A percentile compares a stretch with the other conserved stretches of the same genome.
Evolutionary conservation across 2,113 vertebrate genomes (phyloP).

Genomic region (Lasiurus borealis): DNA sequence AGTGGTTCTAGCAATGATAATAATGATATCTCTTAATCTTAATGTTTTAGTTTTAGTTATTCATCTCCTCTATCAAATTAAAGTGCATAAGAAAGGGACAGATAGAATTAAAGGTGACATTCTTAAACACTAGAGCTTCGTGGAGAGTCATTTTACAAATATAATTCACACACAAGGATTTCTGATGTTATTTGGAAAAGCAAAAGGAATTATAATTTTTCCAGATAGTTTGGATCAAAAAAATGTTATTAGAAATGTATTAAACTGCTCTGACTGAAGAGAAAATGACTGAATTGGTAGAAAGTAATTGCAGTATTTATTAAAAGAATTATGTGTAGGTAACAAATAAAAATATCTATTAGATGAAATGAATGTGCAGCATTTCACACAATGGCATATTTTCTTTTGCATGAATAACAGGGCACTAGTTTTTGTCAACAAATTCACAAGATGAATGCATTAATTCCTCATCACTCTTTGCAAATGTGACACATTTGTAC

Average conservation of each 20-base stretch:
- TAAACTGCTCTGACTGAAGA: conserved; percentile 35
- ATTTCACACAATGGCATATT: neutral
- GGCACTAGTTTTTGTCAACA: neutral
- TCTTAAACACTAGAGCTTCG: neutral
- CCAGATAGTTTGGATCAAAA: neutral
- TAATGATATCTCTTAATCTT: neutral
- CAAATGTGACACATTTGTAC: neutral
- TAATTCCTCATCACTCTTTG: neutral
- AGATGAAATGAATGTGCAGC: neutral
- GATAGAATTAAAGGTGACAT: neutral
- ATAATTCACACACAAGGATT: conserved; percentile 2
- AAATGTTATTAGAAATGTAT: conserved; percentile 14
- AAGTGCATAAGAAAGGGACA: neutral
- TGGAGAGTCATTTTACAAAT: neutral
- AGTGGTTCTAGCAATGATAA: neutral
- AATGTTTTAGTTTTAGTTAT: neutral
- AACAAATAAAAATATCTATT: neutral
- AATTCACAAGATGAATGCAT: neutral
- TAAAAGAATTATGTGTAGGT: conserved; percentile 11
- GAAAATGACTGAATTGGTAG: neutral
- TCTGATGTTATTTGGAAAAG: conserved; percentile 28
- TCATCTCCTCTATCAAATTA: neutral
- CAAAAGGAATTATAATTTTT: neutral
- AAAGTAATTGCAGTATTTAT: conserved; percentile 30
- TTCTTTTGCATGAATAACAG: neutral